A percentile compares a stretch with the other conserved stretches of the same genome.
Conservation (phyloP, 2,797 vertebrate species). For the Tarsius wallacei region DNA sequence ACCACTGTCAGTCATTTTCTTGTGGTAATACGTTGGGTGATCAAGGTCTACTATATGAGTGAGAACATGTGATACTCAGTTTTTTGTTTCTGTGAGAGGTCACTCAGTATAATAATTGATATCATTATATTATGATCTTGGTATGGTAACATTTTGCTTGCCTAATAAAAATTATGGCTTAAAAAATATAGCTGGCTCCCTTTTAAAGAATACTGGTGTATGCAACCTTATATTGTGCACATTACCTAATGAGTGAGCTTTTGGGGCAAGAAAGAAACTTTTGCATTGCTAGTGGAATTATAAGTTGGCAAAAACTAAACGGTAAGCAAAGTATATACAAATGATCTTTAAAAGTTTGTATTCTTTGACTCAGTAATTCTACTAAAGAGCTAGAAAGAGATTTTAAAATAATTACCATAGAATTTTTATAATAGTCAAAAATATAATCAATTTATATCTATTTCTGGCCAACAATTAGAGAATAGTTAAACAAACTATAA, state of each 20-base stretch:
- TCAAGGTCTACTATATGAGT: too few species aligned
- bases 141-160: neutral
- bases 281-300: neutral
- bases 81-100: too few species aligned
- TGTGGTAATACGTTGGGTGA: too few species aligned
- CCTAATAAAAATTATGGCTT: neutral
- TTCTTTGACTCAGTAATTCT: constrained; percentile 22
- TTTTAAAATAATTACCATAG: neutral
- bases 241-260: constrained; percentile 33
- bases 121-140: constrained; percentile 21
- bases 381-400: constrained; percentile 11
- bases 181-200: neutral
- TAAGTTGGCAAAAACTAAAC: neutral
- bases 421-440: constrained; percentile 39
- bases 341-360: neutral
- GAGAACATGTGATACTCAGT: too few species aligned
- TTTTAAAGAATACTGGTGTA: constrained; percentile 8
- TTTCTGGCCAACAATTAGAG: constrained; percentile 1
- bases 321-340: neutral
- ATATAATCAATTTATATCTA: constrained; percentile 24
- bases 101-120: neutral
- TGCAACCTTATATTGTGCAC: neutral
- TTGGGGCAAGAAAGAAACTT: neutral
- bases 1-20: too few species aligned
- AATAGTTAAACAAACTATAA: constrained; percentile 27